phyloP scores from a whole-genome alignment of 2,113 vertebrate species.

The Ginglymostoma cirratum region DNA sequence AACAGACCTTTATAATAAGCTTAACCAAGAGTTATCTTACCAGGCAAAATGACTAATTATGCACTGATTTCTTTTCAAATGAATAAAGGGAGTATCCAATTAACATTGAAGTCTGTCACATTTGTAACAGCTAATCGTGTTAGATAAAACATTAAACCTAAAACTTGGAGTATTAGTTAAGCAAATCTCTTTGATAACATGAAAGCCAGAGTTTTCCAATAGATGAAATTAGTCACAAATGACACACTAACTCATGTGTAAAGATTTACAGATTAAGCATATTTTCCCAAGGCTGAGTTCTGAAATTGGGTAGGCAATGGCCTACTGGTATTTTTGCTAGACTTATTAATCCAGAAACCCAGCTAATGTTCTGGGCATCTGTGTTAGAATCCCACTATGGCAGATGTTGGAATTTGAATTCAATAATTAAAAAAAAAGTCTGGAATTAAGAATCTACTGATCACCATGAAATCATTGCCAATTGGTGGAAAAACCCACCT shows the following conservation, averaged over 20 bases:
- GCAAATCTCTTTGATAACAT: constrained; percentile 9
- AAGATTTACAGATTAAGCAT: constrained; percentile 3
- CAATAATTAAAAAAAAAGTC: too few relatives aligned
- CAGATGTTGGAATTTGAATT: too few relatives aligned
- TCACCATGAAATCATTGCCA: too few relatives aligned
- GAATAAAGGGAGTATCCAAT: not conserved
- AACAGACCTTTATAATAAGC: not conserved
- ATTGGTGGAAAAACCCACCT: too few relatives aligned
- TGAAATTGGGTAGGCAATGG: not conserved
- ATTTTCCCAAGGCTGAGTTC: not conserved
- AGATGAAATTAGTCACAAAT: constrained; percentile 19
- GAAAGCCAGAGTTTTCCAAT: not conserved
- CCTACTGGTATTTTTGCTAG: too few relatives aligned
- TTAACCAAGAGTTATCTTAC: not conserved
- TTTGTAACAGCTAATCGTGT: not conserved
- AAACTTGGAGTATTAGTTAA: not conserved
- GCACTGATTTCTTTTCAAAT: not conserved
- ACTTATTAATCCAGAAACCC: too few relatives aligned
- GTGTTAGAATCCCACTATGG: too few relatives aligned
- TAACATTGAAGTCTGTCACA: constrained; percentile 10
- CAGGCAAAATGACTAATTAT: not conserved
- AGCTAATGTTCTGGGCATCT: too few relatives aligned
- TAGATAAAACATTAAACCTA: not conserved
- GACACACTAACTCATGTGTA: not conserved
- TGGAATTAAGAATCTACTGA: too few relatives aligned